A percentile compares a stretch with the other conserved stretches of the same genome.
These are phyloP conservation scores for Ancistrus triradiatus DNA, from an alignment of 2,113 vertebrate genomes.

Conservation along the genomic window DNA sequence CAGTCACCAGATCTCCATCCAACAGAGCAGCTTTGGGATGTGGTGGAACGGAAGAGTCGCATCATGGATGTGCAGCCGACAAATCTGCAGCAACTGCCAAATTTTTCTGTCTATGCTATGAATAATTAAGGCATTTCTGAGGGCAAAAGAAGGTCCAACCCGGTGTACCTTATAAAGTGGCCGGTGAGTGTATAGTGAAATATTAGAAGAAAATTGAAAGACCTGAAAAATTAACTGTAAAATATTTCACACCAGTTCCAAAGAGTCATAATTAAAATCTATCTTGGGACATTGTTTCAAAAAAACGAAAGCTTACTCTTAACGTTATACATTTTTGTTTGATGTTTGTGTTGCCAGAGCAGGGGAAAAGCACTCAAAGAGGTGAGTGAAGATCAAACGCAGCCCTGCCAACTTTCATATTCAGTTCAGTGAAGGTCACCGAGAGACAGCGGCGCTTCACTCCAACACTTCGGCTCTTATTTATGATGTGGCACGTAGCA, in stretches of 20 bases:
- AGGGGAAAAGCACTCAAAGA: constrained; percentile 37
- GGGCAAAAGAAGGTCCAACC: too few species aligned
- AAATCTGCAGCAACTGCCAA: too few species aligned
- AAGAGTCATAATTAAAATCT: constrained; percentile 8
- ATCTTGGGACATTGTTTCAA: constrained; percentile 20
- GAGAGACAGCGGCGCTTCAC: constrained; percentile 15
- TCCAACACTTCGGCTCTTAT: constrained; percentile 14
- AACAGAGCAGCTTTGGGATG: too few species aligned
- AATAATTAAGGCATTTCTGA: too few species aligned
- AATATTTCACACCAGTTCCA: neutral
- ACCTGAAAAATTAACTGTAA: too few species aligned
- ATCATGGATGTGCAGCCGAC: too few species aligned
- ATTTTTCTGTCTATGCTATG: too few species aligned
- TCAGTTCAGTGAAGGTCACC: constrained; percentile 34
- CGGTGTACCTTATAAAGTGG: too few species aligned
- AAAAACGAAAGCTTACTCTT: constrained; percentile 32
- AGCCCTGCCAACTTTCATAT: constrained; percentile 34
- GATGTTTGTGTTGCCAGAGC: constrained; percentile 24
- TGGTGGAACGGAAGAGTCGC: too few species aligned
- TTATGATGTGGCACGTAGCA: constrained; percentile 11
- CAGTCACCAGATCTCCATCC: too few species aligned
- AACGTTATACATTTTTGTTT: constrained; percentile 26
- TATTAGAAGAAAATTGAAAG: too few species aligned
- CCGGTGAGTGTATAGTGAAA: too few species aligned
- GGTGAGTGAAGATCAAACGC: constrained; percentile 40